These are phyloP conservation scores for Galagoides demidoff DNA, from an alignment of 2,797 vertebrate species.

Conservation along the genomic window DNA sequence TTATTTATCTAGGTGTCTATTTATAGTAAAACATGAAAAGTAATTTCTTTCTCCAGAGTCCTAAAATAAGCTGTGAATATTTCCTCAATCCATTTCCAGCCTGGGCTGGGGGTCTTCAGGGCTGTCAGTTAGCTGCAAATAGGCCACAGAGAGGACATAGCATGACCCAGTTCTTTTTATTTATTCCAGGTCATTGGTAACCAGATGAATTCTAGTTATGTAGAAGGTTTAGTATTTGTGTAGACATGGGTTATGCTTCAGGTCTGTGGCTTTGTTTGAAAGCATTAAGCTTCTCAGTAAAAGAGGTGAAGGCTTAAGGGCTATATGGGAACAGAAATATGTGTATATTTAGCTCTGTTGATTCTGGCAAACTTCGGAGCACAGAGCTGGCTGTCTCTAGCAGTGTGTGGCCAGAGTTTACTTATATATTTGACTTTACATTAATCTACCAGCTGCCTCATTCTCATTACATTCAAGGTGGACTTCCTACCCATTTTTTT, in stretches of 20 bases:
- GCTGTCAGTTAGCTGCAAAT: not conserved
- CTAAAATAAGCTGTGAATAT: conserved; percentile 2
- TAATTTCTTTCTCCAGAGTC: not conserved
- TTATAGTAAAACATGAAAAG: not conserved
- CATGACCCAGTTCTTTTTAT: conserved; percentile 31
- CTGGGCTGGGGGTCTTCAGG: not conserved
- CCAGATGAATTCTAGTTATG: conserved; percentile 31
- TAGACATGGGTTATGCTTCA: not conserved
- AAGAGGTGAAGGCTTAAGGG: conserved; percentile 41
- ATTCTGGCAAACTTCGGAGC: conserved; percentile 54
- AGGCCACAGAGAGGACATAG: not conserved
- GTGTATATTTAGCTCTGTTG: conserved; percentile 72
- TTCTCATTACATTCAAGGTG: not conserved
- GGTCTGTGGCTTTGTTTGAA: conserved; percentile 47
- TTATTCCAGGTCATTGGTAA: conserved; percentile 60
- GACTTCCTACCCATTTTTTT: not conserved
- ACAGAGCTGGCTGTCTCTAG: not conserved
- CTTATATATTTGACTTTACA: not conserved
- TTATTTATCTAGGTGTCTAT: not conserved
- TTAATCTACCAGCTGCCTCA: not conserved
- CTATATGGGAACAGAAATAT: conserved; percentile 54
- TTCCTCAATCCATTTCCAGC: not conserved
- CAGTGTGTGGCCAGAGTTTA: conserved; percentile 24
- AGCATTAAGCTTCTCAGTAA: conserved; percentile 53
- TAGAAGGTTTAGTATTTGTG: conserved; percentile 37